Conservation (phyloP, 2,113 vertebrate species). For the Mus spicilegus region DNA sequence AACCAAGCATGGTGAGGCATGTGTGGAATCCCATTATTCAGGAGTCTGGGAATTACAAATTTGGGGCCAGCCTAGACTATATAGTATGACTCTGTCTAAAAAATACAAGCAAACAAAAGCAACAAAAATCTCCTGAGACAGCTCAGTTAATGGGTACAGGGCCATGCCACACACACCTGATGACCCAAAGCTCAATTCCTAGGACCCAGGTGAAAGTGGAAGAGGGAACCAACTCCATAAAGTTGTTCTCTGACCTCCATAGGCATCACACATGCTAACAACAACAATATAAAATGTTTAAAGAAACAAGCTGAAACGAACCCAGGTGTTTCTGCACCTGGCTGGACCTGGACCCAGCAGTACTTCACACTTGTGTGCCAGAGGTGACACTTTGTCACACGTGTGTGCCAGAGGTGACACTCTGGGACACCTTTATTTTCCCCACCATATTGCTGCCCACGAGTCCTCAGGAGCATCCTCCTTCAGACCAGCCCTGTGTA, state of each 20-base stretch:
- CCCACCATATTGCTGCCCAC: fast-evolving
- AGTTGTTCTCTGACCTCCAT: not conserved
- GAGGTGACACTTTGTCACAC: fast-evolving
- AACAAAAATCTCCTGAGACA: too few relatives aligned
- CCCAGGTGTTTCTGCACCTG: not conserved
- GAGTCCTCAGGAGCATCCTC: fast-evolving
- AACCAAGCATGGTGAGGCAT: not conserved
- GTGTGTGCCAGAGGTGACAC: fast-evolving
- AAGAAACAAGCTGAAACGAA: not conserved
- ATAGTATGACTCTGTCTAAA: too few relatives aligned
- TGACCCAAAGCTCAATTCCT: not conserved
- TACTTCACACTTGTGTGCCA: not conserved
- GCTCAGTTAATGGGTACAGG: not conserved
- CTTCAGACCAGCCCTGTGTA: fast-evolving
- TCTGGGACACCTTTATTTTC: not conserved
- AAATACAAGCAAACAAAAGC: not conserved
- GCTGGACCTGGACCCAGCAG: not conserved
- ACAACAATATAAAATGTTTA: too few relatives aligned
- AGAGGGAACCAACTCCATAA: not conserved
- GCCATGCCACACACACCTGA: not conserved
- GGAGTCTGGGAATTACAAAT: not conserved
- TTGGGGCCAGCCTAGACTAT: not conserved
- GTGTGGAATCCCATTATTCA: not conserved
- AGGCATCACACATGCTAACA: not conserved
- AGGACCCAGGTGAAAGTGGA: not conserved